Conservation (phyloP, 2,888 invertebrate species). For the Serrognathus titanus region DNA sequence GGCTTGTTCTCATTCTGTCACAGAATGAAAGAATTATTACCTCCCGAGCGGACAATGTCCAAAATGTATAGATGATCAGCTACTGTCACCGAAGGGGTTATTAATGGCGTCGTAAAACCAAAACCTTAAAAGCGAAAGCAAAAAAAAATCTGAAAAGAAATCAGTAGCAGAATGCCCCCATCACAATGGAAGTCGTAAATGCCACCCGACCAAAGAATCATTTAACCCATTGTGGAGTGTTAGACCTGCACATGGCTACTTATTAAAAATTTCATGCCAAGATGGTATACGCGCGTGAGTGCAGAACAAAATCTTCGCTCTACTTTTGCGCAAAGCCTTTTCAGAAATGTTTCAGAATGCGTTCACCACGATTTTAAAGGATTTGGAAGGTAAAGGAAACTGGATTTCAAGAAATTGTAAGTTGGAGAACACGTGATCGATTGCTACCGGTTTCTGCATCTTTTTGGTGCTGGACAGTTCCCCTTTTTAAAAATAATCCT, state of each 20-base stretch:
- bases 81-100: slow-evolving; percentile 30
- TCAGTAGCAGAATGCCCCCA: slow-evolving; percentile 28
- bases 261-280: slow-evolving; percentile 28
- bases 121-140: slow-evolving; percentile 24
- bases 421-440: too few relatives aligned
- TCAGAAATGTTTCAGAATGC: too few relatives aligned
- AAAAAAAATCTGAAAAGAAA: slow-evolving; percentile 21
- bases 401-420: too few relatives aligned
- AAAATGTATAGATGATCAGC: slow-evolving; percentile 21
- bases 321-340: too few relatives aligned
- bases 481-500: too few relatives aligned
- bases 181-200: slow-evolving; percentile 36
- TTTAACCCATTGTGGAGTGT: slow-evolving; percentile 37
- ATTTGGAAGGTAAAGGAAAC: too few relatives aligned
- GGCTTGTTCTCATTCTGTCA: slow-evolving; percentile 2
- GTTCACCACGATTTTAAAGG: too few relatives aligned
- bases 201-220: slow-evolving; percentile 36
- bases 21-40: slow-evolving; percentile 3
- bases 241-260: slow-evolving; percentile 31
- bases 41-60: neutral
- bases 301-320: too few relatives aligned
- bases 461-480: too few relatives aligned
- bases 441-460: too few relatives aligned
- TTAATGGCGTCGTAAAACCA: slow-evolving; percentile 25
- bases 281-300: slow-evolving; percentile 7